Conservation (phyloP, 2,113 vertebrate genomes). For the Anhinga rufa region DNA sequence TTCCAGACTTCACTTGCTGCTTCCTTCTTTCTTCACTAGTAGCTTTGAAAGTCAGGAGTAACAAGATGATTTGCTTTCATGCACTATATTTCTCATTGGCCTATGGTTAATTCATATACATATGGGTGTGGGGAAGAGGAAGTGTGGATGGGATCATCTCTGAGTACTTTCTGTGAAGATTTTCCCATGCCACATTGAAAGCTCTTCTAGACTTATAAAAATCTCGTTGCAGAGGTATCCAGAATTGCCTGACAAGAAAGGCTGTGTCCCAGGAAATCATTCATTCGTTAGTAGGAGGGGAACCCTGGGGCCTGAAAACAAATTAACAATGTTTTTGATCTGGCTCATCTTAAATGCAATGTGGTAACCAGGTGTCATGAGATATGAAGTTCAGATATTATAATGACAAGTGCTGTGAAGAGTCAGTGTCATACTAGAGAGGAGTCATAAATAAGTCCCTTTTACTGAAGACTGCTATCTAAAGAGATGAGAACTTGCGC, state of each 20-base stretch:
- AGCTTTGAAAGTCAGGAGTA: not conserved
- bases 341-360: not conserved
- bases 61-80: not conserved
- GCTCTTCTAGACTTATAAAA: not conserved
- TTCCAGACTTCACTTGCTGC: not conserved
- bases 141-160: not conserved
- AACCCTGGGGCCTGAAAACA: not conserved
- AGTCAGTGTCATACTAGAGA: not conserved
- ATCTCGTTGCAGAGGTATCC: not conserved
- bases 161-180: not conserved
- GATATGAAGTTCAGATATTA: not conserved
- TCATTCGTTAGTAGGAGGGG: not conserved
- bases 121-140: not conserved
- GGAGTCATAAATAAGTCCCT: not conserved
- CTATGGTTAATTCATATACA: not conserved
- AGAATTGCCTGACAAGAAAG: not conserved
- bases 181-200: not conserved
- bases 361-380: not conserved
- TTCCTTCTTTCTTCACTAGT: not conserved
- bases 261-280: not conserved
- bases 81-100: not conserved
- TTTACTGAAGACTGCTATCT: not conserved
- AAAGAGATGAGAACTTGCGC: not conserved
- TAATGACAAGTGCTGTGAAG: not conserved
- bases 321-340: not conserved